Percentiles rank a stretch among this genome's conserved stretches.
Conservation (phyloP, 2,797 vertebrate genomes). For the Brachyalestes nurse region DNA sequence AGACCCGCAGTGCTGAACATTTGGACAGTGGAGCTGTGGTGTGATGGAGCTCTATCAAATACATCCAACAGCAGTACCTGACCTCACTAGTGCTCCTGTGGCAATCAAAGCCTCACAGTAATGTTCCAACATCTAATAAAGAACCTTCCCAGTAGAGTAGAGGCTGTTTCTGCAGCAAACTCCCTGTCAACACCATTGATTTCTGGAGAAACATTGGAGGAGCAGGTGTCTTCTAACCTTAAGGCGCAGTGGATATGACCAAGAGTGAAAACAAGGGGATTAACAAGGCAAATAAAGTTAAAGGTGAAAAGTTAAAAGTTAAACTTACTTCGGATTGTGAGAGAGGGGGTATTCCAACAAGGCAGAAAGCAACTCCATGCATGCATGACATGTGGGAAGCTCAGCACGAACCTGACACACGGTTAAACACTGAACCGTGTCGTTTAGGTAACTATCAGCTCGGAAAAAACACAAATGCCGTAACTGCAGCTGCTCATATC, state of each 20-base stretch:
- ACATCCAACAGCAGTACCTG: background rate
- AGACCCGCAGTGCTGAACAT: background rate
- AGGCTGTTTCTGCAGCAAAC: background rate
- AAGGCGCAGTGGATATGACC: background rate
- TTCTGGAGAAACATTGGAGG: too few species aligned
- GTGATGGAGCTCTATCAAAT: background rate
- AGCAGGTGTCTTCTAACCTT: too few species aligned
- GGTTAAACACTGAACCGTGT: background rate
- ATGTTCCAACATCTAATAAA: background rate
- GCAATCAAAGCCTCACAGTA: background rate
- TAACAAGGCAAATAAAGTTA: background rate
- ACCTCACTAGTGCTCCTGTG: background rate
- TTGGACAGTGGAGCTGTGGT: background rate
- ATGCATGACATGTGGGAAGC: constrained; percentile 81
- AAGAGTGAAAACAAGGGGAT: background rate
- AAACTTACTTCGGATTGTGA: constrained; percentile 80
- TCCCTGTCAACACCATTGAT: too few species aligned
- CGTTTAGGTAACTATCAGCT: background rate
- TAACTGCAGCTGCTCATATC: background rate
- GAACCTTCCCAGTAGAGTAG: background rate
- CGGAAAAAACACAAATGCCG: background rate
- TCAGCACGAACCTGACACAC: constrained; percentile 38
- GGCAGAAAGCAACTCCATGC: constrained; percentile 96
- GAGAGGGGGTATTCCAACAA: constrained; percentile 92
- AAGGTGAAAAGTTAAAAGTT: background rate